Conservation (phyloP, 2,888 invertebrate species). For the Plebejus argus region DNA sequence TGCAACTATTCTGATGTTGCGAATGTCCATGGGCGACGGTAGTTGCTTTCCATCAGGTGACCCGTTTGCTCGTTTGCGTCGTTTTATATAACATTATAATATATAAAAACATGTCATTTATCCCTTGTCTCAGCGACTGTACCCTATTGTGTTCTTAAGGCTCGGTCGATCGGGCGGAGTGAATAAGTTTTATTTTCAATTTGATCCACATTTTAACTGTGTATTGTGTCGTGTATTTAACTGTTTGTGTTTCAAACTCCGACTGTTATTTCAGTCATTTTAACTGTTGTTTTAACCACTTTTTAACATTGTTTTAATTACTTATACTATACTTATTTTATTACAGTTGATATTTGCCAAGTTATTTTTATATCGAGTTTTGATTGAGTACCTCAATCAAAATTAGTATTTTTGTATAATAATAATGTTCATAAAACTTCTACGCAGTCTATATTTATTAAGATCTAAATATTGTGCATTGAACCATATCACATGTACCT, state of each 20-base stretch:
- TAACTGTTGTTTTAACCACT: neutral
- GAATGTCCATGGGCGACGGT: no score
- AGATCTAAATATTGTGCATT: no score
- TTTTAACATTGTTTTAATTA: neutral
- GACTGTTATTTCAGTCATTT: neutral
- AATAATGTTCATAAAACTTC: no score
- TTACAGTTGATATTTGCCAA: no score
- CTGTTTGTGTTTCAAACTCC: neutral
- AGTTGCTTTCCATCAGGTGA: no score
- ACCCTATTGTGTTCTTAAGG: constrained; percentile 40
- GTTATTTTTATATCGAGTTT: no score
- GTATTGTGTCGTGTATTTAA: neutral
- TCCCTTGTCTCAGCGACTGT: constrained; percentile 39
- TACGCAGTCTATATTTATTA: no score
- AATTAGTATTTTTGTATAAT: no score
- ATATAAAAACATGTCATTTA: neutral
- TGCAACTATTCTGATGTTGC: no score
- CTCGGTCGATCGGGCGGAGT: constrained; percentile 44
- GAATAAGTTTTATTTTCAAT: constrained; percentile 47
- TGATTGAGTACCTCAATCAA: no score
- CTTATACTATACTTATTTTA: neutral
- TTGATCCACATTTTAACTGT: constrained; percentile 34
- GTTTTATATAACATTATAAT: neutral
- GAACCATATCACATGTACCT: no score
- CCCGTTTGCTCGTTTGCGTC: no score